phyloP scores from a whole-genome alignment of 1,140 invertebrate species.

The Ostrea denselamellosa region DNA sequence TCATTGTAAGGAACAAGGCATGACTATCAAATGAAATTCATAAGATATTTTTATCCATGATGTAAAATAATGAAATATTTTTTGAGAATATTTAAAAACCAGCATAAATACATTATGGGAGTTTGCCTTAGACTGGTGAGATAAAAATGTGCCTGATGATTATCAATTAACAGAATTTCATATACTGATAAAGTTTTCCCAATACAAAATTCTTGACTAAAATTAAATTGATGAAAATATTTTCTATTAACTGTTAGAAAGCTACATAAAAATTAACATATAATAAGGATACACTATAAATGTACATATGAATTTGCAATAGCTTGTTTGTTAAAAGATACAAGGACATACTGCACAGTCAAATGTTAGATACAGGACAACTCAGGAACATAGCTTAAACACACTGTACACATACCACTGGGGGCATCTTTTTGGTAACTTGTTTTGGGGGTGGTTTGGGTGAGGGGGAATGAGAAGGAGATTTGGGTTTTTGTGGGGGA shows the following conservation, averaged over 20 bases:
- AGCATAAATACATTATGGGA: too few species aligned
- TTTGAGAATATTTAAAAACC: too few species aligned
- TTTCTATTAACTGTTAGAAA: background rate
- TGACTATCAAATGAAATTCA: too few species aligned
- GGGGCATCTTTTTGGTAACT: slow-evolving; percentile 22
- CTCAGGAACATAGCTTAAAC: background rate
- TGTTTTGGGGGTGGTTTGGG: slow-evolving; percentile 49
- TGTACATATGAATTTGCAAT: background rate
- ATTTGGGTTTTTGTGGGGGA: slow-evolving; percentile 32
- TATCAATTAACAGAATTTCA: too few species aligned
- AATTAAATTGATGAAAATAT: too few species aligned
- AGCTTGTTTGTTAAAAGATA: background rate
- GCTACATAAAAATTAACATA: background rate
- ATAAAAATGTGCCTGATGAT: too few species aligned
- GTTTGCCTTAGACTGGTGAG: too few species aligned
- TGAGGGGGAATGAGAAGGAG: slow-evolving; percentile 21
- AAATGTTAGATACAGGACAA: background rate
- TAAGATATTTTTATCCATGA: too few species aligned
- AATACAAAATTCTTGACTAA: too few species aligned
- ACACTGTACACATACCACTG: slow-evolving; percentile 46
- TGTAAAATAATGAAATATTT: too few species aligned
- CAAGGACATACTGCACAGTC: slow-evolving; percentile 12
- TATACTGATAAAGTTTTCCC: too few species aligned
- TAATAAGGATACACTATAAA: background rate
- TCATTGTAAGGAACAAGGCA: too few species aligned